These are phyloP conservation scores for Acronicta aceris DNA, from an alignment of 2,888 invertebrate genomes.

Conservation along the genomic window DNA sequence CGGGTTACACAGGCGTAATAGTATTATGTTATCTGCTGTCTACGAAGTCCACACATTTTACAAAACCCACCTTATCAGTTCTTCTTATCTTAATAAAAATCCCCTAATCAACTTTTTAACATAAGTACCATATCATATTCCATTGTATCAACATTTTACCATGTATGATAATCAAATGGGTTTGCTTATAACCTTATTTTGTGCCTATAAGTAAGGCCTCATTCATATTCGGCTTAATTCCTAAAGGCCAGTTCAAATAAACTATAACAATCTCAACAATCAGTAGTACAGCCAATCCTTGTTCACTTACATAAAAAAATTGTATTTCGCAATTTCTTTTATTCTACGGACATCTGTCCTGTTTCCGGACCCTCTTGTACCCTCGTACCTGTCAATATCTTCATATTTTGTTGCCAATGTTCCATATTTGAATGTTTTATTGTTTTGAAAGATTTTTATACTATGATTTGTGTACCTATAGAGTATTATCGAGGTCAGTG, in stretches of 20 bases:
- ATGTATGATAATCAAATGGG: neutral
- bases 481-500: too few relatives aligned
- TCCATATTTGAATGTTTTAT: slow-evolving; percentile 66
- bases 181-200: neutral
- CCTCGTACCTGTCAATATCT: slow-evolving; percentile 83
- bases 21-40: too few relatives aligned
- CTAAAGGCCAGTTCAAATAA: slow-evolving; percentile 1
- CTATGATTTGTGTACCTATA: too few relatives aligned
- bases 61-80: too few relatives aligned
- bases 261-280: slow-evolving; percentile 27
- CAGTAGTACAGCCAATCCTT: slow-evolving; percentile 55
- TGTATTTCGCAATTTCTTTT: slow-evolving; percentile 73
- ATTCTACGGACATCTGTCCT: slow-evolving; percentile 79
- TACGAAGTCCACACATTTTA: too few relatives aligned
- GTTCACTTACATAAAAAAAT: slow-evolving; percentile 61
- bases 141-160: too few relatives aligned
- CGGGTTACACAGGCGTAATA: too few relatives aligned
- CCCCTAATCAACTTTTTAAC: too few relatives aligned
- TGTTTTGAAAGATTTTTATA: slow-evolving; percentile 11
- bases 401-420: slow-evolving; percentile 76
- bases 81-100: too few relatives aligned
- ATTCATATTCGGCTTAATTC: neutral
- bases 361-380: slow-evolving; percentile 78
- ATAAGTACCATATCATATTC: too few relatives aligned
- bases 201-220: neutral